Evolutionary conservation across 2,797 vertebrate genomes (phyloP), one percentile per base, ranked within the genome.

Genomic region (Ficedula albicollis): DNA sequence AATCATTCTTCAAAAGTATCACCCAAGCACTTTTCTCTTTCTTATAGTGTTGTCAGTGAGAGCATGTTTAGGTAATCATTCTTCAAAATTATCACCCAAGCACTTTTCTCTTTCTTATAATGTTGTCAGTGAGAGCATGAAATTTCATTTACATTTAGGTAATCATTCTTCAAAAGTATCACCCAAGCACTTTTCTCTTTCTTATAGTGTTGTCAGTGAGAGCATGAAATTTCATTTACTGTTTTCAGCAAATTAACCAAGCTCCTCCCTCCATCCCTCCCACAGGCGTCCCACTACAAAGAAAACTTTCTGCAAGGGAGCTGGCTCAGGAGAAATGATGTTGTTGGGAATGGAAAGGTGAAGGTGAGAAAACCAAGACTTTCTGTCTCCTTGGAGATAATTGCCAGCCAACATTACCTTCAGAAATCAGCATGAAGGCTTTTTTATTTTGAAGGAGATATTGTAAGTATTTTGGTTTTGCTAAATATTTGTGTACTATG

Each of bases 241-340:
- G 22, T 38, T 93, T 92, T 95, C 80, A 96, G 90, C 75, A 90
- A 36, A 46, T 34, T 48, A 82, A 5, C 16, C 4, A 29, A 54
- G 87, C 96, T 94, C 97, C 96, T 94, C 96, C 97, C 74, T 75
- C 29, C 46, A n/a, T 52, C 83, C 89, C 87, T 88, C 94, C 95
- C 80, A 52, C 69, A 48, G 39, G 8, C 83, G 67, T 78, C 78
- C 59, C 48, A 22, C 27, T 91, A 60, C 78, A 95, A 90, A 83
- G 38, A 87, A 90, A 89, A 90, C 96, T 96, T 93, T 89, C 72
- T 68, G 36, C 60, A 16, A 55, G 60, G 39, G 48, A 78, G 59
- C 58, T 70, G 32, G 36, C 23, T 60, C 5, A 25, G 30, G 55
- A 79, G 59, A 11, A 15, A n/a, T 36, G 48, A 34, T 63, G 27